phyloP scores from a whole-genome alignment of 2,797 vertebrate genomes.

The Taenioides sp. region DNA sequence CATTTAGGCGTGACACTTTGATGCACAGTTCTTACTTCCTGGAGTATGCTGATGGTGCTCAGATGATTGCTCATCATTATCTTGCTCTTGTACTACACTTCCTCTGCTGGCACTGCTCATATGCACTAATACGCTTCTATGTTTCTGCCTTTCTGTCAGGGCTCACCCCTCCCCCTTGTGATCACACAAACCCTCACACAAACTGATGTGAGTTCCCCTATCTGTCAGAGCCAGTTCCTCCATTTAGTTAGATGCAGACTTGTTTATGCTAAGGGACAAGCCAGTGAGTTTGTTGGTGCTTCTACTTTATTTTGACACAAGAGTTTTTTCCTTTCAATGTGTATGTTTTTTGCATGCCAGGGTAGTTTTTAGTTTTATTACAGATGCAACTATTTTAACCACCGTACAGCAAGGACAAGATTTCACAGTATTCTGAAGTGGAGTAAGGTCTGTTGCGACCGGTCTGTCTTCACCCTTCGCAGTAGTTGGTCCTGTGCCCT shows the following conservation, averaged over 20 bases:
- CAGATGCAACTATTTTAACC: constrained; percentile 40
- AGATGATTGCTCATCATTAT: constrained; percentile 70
- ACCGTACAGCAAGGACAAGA: constrained; percentile 18
- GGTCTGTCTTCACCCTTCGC: constrained; percentile 41
- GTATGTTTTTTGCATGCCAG: constrained; percentile 23
- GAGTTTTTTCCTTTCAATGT: constrained; percentile 29
- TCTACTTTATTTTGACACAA: constrained; percentile 26
- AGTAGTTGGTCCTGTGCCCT: constrained; percentile 47
- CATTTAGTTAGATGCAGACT: constrained; percentile 73
- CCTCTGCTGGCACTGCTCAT: constrained; percentile 52
- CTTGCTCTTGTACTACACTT: constrained; percentile 54
- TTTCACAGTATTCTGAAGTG: constrained; percentile 36
- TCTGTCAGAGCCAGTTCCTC: constrained; percentile 81
- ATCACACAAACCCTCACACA: constrained; percentile 56
- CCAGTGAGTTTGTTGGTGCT: constrained; percentile 31
- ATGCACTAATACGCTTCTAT: constrained; percentile 53
- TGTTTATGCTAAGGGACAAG: constrained; percentile 66
- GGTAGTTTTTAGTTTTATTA: constrained; percentile 30
- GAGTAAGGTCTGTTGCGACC: constrained; percentile 46
- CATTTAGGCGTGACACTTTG: constrained; percentile 38
- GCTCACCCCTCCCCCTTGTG: constrained; percentile 53
- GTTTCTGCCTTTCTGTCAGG: constrained; percentile 22
- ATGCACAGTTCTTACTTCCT: constrained; percentile 51
- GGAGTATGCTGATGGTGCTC: constrained; percentile 52
- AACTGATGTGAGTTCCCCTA: constrained; percentile 81